Conservation (phyloP, 92 coral and sea anemone species). For the Palythoa caribaeorum region DNA sequence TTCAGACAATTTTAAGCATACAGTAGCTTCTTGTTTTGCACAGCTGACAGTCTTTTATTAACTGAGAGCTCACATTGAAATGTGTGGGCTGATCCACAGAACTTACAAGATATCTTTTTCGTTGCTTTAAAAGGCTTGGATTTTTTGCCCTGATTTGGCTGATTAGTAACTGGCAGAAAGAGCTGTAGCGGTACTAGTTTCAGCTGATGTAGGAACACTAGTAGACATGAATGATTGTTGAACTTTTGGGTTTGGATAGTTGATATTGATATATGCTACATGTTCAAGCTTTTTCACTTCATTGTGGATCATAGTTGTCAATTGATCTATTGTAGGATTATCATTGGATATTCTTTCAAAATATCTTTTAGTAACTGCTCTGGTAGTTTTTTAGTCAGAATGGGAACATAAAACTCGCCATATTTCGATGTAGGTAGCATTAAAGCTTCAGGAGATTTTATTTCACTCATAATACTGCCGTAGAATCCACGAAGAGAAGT, state of each 20-base stretch:
- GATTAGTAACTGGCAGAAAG: constrained; percentile 37
- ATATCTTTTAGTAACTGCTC: constrained; percentile 53
- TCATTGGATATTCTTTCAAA: constrained; percentile 51
- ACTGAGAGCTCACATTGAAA: constrained; percentile 59
- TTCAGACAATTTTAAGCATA: constrained; percentile 54
- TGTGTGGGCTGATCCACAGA: constrained; percentile 55
- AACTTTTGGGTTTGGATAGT: constrained; percentile 11
- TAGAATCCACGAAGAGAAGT: constrained; percentile 45
- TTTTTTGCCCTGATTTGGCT: constrained; percentile 44
- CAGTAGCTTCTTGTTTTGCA: constrained; percentile 48
- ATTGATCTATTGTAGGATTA: constrained; percentile 53
- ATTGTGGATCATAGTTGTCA: constrained; percentile 50
- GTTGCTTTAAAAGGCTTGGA: constrained; percentile 55
- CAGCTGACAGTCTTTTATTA: constrained; percentile 55
- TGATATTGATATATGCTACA: constrained; percentile 48
- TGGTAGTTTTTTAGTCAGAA: constrained; percentile 50
- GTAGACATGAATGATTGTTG: constrained; percentile 29
- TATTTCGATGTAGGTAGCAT: constrained; percentile 58
- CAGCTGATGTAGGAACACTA: constrained; percentile 8
- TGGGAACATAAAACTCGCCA: constrained; percentile 63
- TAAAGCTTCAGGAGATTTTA: constrained; percentile 54
- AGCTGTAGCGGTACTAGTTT: constrained; percentile 44
- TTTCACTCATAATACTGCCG: constrained; percentile 60
- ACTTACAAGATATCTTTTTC: constrained; percentile 55
- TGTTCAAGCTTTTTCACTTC: constrained; percentile 59